A percentile compares a stretch with the other conserved stretches of the same genome.
These are phyloP conservation scores for Phymatocera aterrima DNA, from an alignment of 2,888 invertebrate species.

Conservation along the genomic window DNA sequence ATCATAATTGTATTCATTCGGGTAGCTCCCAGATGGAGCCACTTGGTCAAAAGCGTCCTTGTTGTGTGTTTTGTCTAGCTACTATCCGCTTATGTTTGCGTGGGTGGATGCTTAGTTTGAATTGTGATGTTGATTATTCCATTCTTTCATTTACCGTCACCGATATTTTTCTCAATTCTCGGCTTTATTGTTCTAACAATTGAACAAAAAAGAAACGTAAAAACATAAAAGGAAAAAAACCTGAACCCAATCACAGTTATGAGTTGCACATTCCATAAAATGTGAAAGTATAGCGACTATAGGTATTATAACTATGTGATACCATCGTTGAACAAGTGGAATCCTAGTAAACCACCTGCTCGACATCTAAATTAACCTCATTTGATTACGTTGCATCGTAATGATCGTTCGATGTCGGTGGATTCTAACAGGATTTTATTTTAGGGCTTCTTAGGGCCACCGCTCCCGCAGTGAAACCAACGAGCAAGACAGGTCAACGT, in stretches of 20 bases:
- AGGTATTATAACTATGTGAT: too few species aligned
- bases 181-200: too few species aligned
- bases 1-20: background rate
- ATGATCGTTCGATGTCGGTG: slow-evolving; percentile 11
- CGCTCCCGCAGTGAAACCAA: too few species aligned
- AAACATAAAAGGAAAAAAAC: too few species aligned
- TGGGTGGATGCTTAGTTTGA: background rate
- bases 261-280: too few species aligned
- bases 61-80: background rate
- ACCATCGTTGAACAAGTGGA: background rate
- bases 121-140: background rate
- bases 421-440: slow-evolving; percentile 32
- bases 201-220: too few species aligned
- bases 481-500: slow-evolving; percentile 10
- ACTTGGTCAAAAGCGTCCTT: background rate
- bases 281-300: too few species aligned
- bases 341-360: background rate
- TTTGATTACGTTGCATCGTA: background rate
- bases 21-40: background rate
- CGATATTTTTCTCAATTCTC: background rate
- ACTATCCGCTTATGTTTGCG: background rate
- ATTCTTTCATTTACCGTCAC: background rate
- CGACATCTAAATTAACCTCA: slow-evolving; percentile 20
- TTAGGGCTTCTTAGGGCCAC: slow-evolving; percentile 30
- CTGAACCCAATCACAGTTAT: too few species aligned